Base-by-base conservation (phyloP, 2,113 vertebrate species). In the Sus scrofa region DNA sequence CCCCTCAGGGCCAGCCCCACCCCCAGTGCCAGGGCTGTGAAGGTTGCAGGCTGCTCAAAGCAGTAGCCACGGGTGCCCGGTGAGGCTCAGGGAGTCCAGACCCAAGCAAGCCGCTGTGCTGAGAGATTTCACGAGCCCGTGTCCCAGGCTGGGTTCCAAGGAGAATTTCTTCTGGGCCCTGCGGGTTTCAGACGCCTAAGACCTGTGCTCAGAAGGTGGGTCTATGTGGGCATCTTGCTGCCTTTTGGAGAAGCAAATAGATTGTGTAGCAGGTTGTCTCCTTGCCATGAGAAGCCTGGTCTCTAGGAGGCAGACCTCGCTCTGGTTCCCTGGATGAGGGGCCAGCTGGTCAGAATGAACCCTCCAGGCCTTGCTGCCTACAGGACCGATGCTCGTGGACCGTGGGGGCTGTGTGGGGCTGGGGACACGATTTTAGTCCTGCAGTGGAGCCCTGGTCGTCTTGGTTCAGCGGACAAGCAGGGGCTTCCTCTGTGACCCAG, bases 211-310 rank as follows among this genome's bases (percentile, higher is more conserved):
- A 12, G 68, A 78, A 58, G 52, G 22, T 16, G 12, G 77, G 19
- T 1, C 0, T 18, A 1, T 32, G 50, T 13, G 50, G 9, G 12
- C 4, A 0, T 73, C 27, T 73, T 2, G 0, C 18, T 37, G 39
- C 60, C 62, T 84, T 84, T 73, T 83, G 70, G 68, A 85, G 84
- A 68, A 58, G 50, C 15, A 13, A 30, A 52, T 14, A 37, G 52
- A 78, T 7, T 12, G 50, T 18, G 8, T 16, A 16, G 15, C 1
- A 0, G 18, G n/a, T n/a, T 26, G 58, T 19, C 24, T 50, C 18
- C 39, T n/a, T 56, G 19, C 3, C 52, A 44, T 32, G 0, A 39
- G 19, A 27, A 37, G 88, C 74, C 60, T 37, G 50, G 39, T 37
- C 50, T 90, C 74, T 18, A 16, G 30, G 83, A 50, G 44, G 56